A percentile compares a stretch with the other conserved stretches of the same genome.
Conservation (phyloP, 2,113 vertebrate species). For the Calyptommatus sinebrachiatus region DNA sequence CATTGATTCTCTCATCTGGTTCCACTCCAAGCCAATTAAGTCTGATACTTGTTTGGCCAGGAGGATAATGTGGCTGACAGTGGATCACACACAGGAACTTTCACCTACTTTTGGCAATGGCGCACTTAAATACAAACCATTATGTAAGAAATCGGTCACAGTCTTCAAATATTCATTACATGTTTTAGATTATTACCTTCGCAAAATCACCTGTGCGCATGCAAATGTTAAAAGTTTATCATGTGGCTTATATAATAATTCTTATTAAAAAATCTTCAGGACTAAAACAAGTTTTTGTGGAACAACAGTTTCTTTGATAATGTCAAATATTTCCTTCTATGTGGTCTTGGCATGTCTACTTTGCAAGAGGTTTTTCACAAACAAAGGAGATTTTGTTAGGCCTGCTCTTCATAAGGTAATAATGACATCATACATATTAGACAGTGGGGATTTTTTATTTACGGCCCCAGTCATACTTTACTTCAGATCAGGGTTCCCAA, state of each 20-base stretch:
- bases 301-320: not conserved
- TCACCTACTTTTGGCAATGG: constrained; percentile 58
- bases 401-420: too few relatives aligned
- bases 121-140: constrained; percentile 70
- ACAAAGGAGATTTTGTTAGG: too few relatives aligned
- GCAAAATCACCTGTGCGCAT: constrained; percentile 66
- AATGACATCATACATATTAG: too few relatives aligned
- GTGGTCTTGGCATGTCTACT: not conserved
- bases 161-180: constrained; percentile 69
- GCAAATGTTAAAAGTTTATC: constrained; percentile 64
- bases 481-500: too few relatives aligned
- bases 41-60: not conserved
- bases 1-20: not conserved
- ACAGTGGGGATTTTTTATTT: too few relatives aligned
- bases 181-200: constrained; percentile 65
- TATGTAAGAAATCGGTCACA: constrained; percentile 64
- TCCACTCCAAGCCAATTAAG: not conserved
- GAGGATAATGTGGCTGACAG: not conserved
- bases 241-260: constrained; percentile 53
- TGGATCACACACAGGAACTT: constrained; percentile 15
- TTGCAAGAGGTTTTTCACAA: not conserved
- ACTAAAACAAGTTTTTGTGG: not conserved
- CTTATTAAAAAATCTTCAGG: constrained; percentile 28
- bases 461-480: too few relatives aligned
- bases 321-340: not conserved